phyloP scores from a whole-genome alignment of 2,797 vertebrate genomes.

The Sebastes diploproa region DNA sequence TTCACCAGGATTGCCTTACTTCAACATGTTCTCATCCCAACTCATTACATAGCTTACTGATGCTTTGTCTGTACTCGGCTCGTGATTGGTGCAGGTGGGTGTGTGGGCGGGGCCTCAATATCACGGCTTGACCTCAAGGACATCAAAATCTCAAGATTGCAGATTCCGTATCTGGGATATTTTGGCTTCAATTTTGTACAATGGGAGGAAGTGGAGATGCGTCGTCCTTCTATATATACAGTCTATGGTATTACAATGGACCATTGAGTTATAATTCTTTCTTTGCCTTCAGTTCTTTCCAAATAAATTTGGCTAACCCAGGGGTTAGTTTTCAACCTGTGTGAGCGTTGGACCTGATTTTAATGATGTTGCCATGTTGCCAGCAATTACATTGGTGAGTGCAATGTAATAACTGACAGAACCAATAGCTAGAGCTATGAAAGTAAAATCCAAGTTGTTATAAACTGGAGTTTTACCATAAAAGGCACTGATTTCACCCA shows the following conservation, averaged over 20 bases:
- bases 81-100: too few species aligned
- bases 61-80: too few species aligned
- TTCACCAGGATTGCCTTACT: not conserved
- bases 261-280: not conserved
- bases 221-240: too few species aligned
- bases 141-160: too few species aligned
- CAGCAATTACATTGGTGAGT: not conserved
- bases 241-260: not conserved
- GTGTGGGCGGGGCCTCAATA: too few species aligned
- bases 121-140: too few species aligned
- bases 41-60: too few species aligned
- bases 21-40: too few species aligned
- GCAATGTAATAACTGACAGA: not conserved
- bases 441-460: not conserved
- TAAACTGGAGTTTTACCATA: constrained; percentile 16
- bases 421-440: not conserved
- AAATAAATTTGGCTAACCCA: not conserved
- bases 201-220: too few species aligned
- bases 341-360: not conserved
- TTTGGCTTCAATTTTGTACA: too few species aligned
- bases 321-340: not conserved
- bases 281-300: not conserved
- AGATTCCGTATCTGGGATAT: too few species aligned
- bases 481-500: constrained; percentile 4
- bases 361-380: not conserved